phyloP scores from a whole-genome alignment of 2,888 invertebrate species.

The Erebia palarica region DNA sequence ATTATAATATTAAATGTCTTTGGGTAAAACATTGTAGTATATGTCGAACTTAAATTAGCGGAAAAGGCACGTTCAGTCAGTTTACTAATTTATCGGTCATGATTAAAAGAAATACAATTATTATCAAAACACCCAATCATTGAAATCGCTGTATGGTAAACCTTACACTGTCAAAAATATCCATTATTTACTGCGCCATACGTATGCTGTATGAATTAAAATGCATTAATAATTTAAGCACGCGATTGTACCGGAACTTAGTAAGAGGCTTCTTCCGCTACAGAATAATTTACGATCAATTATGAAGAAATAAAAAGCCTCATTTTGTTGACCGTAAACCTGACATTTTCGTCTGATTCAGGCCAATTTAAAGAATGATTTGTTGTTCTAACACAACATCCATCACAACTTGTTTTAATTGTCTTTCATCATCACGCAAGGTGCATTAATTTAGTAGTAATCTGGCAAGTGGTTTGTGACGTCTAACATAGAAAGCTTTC shows the following conservation, averaged over 20 bases:
- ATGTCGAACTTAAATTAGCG: not conserved
- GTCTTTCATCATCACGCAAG: conserved; percentile 7
- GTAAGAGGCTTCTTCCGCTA: conserved; percentile 41
- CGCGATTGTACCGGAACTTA: conserved; percentile 38
- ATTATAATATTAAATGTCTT: too few species aligned
- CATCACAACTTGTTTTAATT: conserved; percentile 8
- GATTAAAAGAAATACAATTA: not conserved
- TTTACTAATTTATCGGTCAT: not conserved
- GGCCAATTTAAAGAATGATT: conserved; percentile 18
- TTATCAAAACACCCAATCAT: not conserved
- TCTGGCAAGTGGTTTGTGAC: conserved; percentile 15
- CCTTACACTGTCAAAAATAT: not conserved
- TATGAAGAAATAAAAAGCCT: conserved; percentile 33
- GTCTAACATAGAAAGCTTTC: conserved; percentile 30
- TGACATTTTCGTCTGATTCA: conserved; percentile 29
- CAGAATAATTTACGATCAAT: conserved; percentile 38
- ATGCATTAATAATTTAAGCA: conserved; percentile 27
- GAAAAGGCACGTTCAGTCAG: not conserved
- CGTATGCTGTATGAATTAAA: conserved; percentile 15
- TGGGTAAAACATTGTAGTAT: not conserved
- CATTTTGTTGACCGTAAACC: conserved; percentile 27
- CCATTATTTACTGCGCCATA: not conserved
- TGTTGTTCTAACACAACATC: conserved; percentile 10
- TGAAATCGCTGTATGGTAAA: conserved; percentile 5
- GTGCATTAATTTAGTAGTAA: conserved; percentile 7